Conservation (phyloP, 2,888 invertebrate genomes). For the Corythucha ciliata region DNA sequence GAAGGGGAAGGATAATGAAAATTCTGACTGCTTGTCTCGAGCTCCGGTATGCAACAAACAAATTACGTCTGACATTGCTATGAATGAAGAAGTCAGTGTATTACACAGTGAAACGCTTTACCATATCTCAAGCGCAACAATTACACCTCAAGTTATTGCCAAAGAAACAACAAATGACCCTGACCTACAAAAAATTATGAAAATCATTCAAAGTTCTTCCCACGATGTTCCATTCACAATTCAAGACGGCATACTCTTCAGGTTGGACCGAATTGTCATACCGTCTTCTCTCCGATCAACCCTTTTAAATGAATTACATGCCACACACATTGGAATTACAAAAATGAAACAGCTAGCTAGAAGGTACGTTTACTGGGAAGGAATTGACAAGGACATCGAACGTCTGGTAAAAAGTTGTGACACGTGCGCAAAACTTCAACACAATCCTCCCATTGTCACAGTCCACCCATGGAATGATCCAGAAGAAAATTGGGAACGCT, state of each 20-base stretch:
- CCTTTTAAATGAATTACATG: slow-evolving; percentile 35
- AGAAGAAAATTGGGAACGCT: slow-evolving; percentile 33
- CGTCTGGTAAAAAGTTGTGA: slow-evolving; percentile 31
- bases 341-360: slow-evolving; percentile 37
- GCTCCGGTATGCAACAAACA: not conserved
- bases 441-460: slow-evolving; percentile 33
- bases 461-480: slow-evolving; percentile 35
- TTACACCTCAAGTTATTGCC: not conserved
- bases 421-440: slow-evolving; percentile 32
- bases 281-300: slow-evolving; percentile 28
- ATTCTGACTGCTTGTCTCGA: slow-evolving; percentile 12
- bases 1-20: slow-evolving; percentile 1
- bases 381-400: slow-evolving; percentile 35
- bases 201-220: not conserved
- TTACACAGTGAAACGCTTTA: slow-evolving; percentile 10
- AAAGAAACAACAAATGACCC: slow-evolving; percentile 1
- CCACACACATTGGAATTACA: slow-evolving; percentile 34
- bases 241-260: slow-evolving; percentile 19
- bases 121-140: slow-evolving; percentile 10
- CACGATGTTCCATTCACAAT: slow-evolving; percentile 14
- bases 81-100: slow-evolving; percentile 16
- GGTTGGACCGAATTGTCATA: slow-evolving; percentile 26
- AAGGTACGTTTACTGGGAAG: slow-evolving; percentile 36
- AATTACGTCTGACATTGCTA: not conserved
- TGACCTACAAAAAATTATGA: slow-evolving; percentile 7